phyloP scores from a whole-genome alignment of 2,113 vertebrate species.

The Emydura subglobosa region DNA sequence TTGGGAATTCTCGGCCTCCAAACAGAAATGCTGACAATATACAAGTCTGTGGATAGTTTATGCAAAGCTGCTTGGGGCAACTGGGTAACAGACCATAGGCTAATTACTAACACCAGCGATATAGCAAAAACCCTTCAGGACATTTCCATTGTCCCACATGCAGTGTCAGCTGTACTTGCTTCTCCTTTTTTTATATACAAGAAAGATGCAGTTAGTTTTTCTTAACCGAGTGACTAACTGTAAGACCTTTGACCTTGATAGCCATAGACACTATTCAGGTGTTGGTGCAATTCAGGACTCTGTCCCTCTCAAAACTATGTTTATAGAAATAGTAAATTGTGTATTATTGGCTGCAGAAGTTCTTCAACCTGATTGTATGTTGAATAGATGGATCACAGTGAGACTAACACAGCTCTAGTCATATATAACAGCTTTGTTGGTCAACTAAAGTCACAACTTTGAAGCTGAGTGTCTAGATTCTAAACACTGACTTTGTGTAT shows the following conservation, averaged over 20 bases:
- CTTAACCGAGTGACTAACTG: neutral
- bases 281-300: conserved; percentile 8
- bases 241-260: conserved; percentile 12
- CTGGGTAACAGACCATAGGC: neutral
- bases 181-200: conserved; percentile 7
- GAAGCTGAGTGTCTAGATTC: neutral
- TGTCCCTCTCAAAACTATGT: neutral
- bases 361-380: neutral
- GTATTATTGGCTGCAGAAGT: neutral
- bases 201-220: neutral
- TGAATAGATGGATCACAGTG: neutral
- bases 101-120: neutral
- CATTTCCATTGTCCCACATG: neutral
- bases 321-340: neutral
- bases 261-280: conserved; percentile 44
- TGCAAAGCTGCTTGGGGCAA: neutral
- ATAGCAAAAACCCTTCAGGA: neutral
- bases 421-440: neutral
- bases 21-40: neutral
- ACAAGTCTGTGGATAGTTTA: neutral
- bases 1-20: neutral
- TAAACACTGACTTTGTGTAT: neutral
- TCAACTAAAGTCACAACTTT: neutral
- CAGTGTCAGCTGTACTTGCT: neutral
- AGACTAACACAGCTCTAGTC: neutral